These are phyloP conservation scores for Phalacrocorax carbo DNA, from an alignment of 2,113 vertebrate genomes.

Conservation along the genomic window DNA sequence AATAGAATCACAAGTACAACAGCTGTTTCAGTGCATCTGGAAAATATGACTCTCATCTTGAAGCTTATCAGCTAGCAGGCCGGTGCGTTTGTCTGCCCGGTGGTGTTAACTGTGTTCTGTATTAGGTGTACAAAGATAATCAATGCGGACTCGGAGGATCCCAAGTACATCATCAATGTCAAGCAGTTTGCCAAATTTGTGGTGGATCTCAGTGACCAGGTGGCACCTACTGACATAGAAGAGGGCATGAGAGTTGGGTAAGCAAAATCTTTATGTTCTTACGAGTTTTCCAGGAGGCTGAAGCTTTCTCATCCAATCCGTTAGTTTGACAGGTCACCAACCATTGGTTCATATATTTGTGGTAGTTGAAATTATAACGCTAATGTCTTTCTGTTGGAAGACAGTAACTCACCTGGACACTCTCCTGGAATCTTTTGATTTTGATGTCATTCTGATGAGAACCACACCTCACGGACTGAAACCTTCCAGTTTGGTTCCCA, in stretches of 20 bases:
- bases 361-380: background rate
- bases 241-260: constrained; percentile 99
- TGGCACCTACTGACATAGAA: constrained; percentile 98
- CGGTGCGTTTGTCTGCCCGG: background rate
- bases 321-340: background rate
- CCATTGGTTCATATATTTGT: background rate
- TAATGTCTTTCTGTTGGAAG: background rate
- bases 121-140: constrained; percentile 98
- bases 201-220: constrained; percentile 98
- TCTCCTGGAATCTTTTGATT: background rate
- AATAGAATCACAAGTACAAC: background rate
- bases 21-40: background rate
- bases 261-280: constrained; percentile 37
- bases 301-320: background rate
- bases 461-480: fast-evolving
- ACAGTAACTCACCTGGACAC: background rate
- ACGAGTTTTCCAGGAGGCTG: background rate
- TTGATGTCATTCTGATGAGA: background rate
- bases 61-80: background rate
- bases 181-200: constrained; percentile 99
- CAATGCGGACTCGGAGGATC: constrained; percentile 97
- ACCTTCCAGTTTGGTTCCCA: background rate
- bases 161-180: constrained; percentile 99
- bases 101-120: background rate
- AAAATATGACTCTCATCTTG: background rate